Conservation (phyloP, 2,888 invertebrate species). For the Drosophila dives region DNA sequence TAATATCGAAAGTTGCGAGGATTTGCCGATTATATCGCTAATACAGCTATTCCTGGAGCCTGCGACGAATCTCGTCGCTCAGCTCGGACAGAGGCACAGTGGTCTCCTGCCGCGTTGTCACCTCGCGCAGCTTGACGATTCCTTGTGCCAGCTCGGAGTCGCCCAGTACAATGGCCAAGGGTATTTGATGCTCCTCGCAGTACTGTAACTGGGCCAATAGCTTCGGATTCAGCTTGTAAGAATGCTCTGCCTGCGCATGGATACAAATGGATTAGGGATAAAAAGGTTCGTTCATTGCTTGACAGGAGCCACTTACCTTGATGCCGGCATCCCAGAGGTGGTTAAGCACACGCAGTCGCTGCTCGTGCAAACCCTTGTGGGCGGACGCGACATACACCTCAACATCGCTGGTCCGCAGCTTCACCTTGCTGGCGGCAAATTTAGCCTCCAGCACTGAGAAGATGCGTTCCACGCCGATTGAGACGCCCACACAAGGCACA, state of each 20-base stretch:
- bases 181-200: slow-evolving; percentile 97
- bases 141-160: slow-evolving; percentile 95
- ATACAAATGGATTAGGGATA: background rate
- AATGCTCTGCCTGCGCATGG: slow-evolving; percentile 91
- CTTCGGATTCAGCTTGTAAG: slow-evolving; percentile 98
- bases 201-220: slow-evolving; percentile 96
- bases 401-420: slow-evolving; percentile 93
- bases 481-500: slow-evolving; percentile 98
- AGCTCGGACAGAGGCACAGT: slow-evolving; percentile 87
- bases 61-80: slow-evolving; percentile 86
- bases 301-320: slow-evolving; percentile 86
- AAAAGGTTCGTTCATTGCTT: background rate
- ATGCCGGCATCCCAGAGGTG: slow-evolving; percentile 96
- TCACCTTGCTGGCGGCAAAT: slow-evolving; percentile 87
- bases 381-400: slow-evolving; percentile 97
- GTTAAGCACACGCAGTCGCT: slow-evolving; percentile 93
- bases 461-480: slow-evolving; percentile 98
- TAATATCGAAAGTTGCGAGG: slow-evolving; percentile 14
- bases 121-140: slow-evolving; percentile 94
- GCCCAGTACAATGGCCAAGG: slow-evolving; percentile 95
- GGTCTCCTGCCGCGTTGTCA: slow-evolving; percentile 89
- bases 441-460: slow-evolving; percentile 96
- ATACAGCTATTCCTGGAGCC: slow-evolving; percentile 64
- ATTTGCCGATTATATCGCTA: slow-evolving; percentile 9
- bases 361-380: slow-evolving; percentile 96